Evolutionary conservation across 2,113 vertebrate species (phyloP).

Genomic region (Nymphicus hollandicus): DNA sequence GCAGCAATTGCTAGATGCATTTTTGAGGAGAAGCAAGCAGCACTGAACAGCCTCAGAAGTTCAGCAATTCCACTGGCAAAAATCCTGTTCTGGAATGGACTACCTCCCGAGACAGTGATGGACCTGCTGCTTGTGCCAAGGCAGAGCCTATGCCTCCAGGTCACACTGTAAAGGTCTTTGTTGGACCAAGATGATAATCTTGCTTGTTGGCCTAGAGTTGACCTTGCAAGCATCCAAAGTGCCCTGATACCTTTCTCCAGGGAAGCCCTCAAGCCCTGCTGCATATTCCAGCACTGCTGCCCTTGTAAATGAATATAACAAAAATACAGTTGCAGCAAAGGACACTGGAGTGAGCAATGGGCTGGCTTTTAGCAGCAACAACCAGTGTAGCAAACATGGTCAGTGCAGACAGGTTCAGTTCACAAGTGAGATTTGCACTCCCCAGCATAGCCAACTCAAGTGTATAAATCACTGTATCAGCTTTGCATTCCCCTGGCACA

Average conservation of each 20-base stretch:
- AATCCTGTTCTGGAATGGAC: background rate
- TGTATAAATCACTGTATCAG: slow-evolving; percentile 4
- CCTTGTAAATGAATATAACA: background rate
- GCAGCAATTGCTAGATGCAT: background rate
- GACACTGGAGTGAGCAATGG: background rate
- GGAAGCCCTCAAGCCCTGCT: background rate
- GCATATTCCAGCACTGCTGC: background rate
- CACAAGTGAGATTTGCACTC: background rate
- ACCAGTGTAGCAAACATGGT: background rate
- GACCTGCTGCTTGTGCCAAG: background rate
- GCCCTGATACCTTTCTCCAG: background rate
- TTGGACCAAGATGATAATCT: background rate
- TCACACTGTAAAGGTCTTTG: background rate
- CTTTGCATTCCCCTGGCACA: slow-evolving; percentile 9
- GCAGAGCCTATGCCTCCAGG: background rate
- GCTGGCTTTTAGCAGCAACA: background rate
- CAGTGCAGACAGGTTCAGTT: background rate
- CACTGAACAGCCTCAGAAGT: background rate
- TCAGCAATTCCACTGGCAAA: background rate
- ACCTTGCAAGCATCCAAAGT: background rate
- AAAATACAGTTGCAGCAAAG: background rate
- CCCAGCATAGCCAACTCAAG: background rate
- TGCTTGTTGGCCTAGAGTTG: background rate
- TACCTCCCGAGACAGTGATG: background rate
- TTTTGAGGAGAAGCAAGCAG: background rate